A percentile compares a stretch with the other conserved stretches of the same genome.
Conservation (phyloP, 2,888 invertebrate genomes). For the Epinotia brunnichana region DNA sequence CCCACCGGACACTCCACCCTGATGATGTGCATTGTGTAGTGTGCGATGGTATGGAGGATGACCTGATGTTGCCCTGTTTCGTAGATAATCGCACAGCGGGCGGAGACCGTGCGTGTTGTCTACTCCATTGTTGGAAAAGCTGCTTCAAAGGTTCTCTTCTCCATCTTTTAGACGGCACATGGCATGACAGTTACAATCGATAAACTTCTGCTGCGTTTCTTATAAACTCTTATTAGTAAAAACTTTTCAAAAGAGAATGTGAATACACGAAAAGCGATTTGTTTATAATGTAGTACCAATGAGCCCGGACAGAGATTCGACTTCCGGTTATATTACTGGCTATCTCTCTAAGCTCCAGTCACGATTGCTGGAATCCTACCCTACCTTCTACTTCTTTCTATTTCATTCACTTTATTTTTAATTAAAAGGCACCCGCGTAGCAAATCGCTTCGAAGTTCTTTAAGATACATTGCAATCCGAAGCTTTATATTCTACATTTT, state of each 20-base stretch:
- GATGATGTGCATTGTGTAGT: constrained; percentile 41
- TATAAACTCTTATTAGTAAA: constrained; percentile 80
- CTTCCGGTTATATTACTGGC: constrained; percentile 73
- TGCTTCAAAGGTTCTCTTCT: constrained; percentile 83
- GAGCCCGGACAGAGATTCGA: constrained; percentile 69
- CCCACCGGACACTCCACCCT: constrained; percentile 34
- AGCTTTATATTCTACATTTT: constrained; percentile 71
- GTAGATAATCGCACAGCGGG: constrained; percentile 81
- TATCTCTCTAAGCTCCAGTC: constrained; percentile 78
- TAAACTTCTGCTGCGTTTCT: constrained; percentile 83
- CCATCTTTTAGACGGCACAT: constrained; percentile 84
- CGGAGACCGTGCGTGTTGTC: constrained; percentile 82
- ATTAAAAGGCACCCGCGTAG: constrained; percentile 82
- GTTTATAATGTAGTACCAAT: constrained; percentile 69
- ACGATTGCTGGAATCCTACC: constrained; percentile 78
- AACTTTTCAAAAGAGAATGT: constrained; percentile 77
- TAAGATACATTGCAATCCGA: constrained; percentile 73
- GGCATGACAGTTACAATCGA: constrained; percentile 83
- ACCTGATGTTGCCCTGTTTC: constrained; percentile 82
- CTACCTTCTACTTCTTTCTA: constrained; percentile 79
- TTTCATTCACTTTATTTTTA: constrained; percentile 76
- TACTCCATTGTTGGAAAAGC: constrained; percentile 84
- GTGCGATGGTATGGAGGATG: constrained; percentile 70
- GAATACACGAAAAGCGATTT: constrained; percentile 79
- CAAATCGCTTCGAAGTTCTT: constrained; percentile 76